Evolutionary conservation across 1,140 invertebrate genomes (phyloP).

Genomic region (Drosophila neocordata): DNA sequence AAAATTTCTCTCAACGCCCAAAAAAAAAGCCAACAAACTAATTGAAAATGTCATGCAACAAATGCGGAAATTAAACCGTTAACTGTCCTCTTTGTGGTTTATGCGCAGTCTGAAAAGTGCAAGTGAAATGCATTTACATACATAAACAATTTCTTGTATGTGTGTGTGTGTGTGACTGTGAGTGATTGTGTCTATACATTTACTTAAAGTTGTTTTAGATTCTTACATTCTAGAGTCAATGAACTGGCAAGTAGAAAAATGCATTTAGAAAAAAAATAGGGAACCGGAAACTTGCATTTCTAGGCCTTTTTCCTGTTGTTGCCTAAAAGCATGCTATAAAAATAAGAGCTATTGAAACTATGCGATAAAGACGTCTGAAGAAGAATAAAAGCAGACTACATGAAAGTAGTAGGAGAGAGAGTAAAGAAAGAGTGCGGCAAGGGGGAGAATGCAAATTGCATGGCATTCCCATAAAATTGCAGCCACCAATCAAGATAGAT

Average conservation of each 20-base stretch:
- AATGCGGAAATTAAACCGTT: slow-evolving; percentile 52
- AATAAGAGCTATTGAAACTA: slow-evolving; percentile 15
- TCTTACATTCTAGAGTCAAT: slow-evolving; percentile 26
- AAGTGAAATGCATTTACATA: slow-evolving; percentile 41
- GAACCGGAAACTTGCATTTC: slow-evolving; percentile 22
- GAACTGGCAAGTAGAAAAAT: slow-evolving; percentile 49
- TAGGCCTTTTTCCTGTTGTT: slow-evolving; percentile 47
- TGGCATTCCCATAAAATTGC: neutral
- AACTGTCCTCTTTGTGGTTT: slow-evolving; percentile 39
- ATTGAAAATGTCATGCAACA: slow-evolving; percentile 54
- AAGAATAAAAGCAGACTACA: slow-evolving; percentile 6
- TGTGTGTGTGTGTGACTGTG: slow-evolving; percentile 2
- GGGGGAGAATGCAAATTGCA: slow-evolving; percentile 27
- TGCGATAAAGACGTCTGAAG: neutral
- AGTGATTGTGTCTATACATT: neutral
- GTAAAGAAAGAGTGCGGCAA: no score
- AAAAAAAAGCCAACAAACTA: slow-evolving; percentile 29
- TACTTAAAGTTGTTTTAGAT: no score
- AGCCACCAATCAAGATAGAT: neutral
- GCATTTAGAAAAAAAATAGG: slow-evolving; percentile 26
- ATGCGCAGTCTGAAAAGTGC: slow-evolving; percentile 45
- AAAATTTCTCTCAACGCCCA: no score
- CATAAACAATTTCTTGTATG: neutral
- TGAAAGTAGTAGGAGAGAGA: neutral
- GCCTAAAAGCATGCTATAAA: slow-evolving; percentile 57